Evolutionary conservation across 2,113 vertebrate genomes (phyloP).

Genomic region (Chionodraco myersi): DNA sequence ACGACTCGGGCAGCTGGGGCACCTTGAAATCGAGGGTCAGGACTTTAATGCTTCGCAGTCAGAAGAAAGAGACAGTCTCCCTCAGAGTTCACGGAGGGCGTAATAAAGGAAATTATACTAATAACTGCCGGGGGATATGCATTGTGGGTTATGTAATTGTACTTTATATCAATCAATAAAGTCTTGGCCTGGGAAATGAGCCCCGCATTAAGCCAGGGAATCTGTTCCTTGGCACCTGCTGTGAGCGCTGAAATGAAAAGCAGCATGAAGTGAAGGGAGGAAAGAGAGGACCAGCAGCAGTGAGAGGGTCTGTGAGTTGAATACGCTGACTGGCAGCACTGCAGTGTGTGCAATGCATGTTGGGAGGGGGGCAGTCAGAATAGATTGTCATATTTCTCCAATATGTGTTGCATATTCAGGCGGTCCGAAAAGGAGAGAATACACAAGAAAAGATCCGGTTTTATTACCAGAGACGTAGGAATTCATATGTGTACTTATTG

Average conservation of each 20-base stretch:
- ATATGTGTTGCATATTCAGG: neutral
- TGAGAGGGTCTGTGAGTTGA: neutral
- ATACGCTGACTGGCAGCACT: constrained; percentile 51
- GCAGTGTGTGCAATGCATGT: constrained; percentile 11
- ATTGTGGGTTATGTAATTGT: constrained; percentile 73
- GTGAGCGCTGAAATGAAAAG: constrained; percentile 67
- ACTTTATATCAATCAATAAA: constrained; percentile 75
- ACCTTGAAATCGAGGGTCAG: constrained; percentile 61
- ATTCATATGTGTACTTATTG: constrained; percentile 22
- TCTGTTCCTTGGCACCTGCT: constrained; percentile 52
- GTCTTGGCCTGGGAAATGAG: constrained; percentile 73
- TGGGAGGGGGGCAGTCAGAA: no score
- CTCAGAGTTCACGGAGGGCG: constrained; percentile 61
- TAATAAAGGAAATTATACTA: constrained; percentile 71
- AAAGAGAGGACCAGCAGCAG: neutral
- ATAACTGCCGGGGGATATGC: constrained; percentile 61
- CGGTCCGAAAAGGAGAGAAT: neutral
- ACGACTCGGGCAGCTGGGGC: constrained; percentile 50
- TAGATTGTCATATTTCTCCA: neutral
- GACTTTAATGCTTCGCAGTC: constrained; percentile 44
- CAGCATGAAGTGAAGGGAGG: constrained; percentile 39
- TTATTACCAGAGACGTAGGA: neutral
- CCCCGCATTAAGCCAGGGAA: constrained; percentile 53
- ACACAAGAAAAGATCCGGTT: constrained; percentile 13
- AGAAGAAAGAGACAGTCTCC: constrained; percentile 29